phyloP scores from a whole-genome alignment of 2,888 invertebrate genomes.

The Papilio protenor region DNA sequence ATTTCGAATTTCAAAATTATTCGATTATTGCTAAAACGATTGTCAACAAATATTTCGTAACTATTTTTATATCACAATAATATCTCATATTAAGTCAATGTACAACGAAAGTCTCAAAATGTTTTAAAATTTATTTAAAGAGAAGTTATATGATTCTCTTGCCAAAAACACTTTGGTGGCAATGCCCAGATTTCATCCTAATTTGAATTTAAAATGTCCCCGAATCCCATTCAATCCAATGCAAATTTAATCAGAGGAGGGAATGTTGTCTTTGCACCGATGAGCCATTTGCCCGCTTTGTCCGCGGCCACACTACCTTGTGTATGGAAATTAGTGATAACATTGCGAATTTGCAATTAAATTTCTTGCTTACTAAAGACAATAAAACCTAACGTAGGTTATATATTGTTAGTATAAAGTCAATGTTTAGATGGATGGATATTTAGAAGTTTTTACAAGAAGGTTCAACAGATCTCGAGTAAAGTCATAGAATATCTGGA shows the following conservation, averaged over 20 bases:
- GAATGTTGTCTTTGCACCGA: constrained; percentile 34
- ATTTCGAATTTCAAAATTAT: too few species aligned
- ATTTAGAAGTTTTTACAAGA: too few species aligned
- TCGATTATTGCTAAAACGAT: too few species aligned
- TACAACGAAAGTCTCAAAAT: not conserved
- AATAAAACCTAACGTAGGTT: not conserved
- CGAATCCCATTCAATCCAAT: constrained; percentile 30
- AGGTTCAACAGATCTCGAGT: too few species aligned
- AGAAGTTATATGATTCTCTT: not conserved
- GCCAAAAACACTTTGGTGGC: constrained; percentile 10
- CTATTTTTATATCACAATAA: not conserved
- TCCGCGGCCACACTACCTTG: constrained; percentile 32
- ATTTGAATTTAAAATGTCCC: constrained; percentile 14
- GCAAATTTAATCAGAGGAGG: constrained; percentile 40
- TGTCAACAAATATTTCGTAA: too few species aligned
- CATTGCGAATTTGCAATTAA: constrained; percentile 1
- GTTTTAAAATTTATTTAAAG: not conserved
- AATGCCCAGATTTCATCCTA: constrained; percentile 8
- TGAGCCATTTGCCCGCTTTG: constrained; percentile 27
- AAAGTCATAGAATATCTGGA: too few species aligned
- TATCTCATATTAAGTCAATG: not conserved
- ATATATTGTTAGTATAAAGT: too few species aligned
- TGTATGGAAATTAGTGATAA: constrained; percentile 31
- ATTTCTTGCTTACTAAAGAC: not conserved
- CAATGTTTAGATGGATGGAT: too few species aligned